Conservation (phyloP, 2,113 vertebrate species). For the Anhinga rufa region DNA sequence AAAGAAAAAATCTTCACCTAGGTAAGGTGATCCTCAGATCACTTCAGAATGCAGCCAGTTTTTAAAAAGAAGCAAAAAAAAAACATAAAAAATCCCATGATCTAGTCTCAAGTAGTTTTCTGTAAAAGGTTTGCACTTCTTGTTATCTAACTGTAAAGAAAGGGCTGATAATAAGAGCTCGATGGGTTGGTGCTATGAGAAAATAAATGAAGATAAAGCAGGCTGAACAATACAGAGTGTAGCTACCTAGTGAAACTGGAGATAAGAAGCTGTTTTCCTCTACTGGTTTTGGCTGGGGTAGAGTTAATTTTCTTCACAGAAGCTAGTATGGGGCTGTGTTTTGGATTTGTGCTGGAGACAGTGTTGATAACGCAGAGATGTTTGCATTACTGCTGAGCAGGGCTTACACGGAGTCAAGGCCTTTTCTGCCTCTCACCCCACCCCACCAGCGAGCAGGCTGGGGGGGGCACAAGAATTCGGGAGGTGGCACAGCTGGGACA, state of each 20-base stretch:
- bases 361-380: neutral
- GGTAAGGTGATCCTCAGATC: neutral
- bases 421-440: neutral
- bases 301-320: neutral
- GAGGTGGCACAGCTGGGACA: neutral
- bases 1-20: neutral
- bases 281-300: neutral
- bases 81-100: neutral
- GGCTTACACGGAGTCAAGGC: neutral
- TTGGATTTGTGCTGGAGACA: neutral
- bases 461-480: neutral
- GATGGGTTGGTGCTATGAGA: neutral
- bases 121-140: neutral
- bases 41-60: neutral
- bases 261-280: neutral
- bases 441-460: neutral
- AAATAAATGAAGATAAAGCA: neutral
- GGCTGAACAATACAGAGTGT: neutral
- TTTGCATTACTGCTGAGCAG: neutral
- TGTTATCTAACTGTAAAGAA: neutral
- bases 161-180: neutral
- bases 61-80: neutral
- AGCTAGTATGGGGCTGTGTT: neutral
- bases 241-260: neutral
- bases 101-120: neutral